A percentile compares a stretch with the other conserved stretches of the same genome.
Conservation (phyloP, 2,888 invertebrate species). For the Troglohyphantes excavatus region DNA sequence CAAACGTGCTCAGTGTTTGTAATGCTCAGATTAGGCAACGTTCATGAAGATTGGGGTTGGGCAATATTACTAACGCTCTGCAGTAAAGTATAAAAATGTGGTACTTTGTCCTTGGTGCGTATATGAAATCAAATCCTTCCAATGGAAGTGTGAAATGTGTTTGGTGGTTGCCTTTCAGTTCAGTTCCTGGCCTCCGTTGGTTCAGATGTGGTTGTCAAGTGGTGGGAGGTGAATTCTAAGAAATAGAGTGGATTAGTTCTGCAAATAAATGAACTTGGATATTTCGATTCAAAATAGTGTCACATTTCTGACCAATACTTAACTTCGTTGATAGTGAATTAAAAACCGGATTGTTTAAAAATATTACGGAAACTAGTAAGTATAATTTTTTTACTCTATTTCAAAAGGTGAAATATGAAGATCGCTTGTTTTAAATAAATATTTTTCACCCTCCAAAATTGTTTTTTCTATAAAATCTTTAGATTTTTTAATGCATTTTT, state of each 20-base stretch:
- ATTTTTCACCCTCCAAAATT: too few relatives aligned
- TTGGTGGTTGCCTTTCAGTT: constrained; percentile 20
- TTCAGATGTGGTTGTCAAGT: constrained; percentile 8
- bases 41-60: constrained; percentile 57
- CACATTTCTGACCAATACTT: not conserved
- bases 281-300: not conserved
- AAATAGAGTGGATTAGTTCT: not conserved
- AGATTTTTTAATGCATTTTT: too few relatives aligned
- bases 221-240: not conserved
- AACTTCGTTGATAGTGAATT: not conserved
- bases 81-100: constrained; percentile 76
- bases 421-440: too few relatives aligned
- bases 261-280: not conserved
- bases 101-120: constrained; percentile 70
- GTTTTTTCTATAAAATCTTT: too few relatives aligned
- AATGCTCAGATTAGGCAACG: constrained; percentile 75
- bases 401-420: too few relatives aligned
- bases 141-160: constrained; percentile 9
- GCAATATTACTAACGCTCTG: constrained; percentile 59
- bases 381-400: not conserved
- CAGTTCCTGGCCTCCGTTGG: constrained; percentile 9
- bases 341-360: not conserved
- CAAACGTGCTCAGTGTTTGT: constrained; percentile 68
- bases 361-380: not conserved
- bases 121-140: constrained; percentile 50